Percentiles rank a stretch among this genome's conserved stretches.
These are phyloP conservation scores for Anas bernieri DNA, from an alignment of 2,797 vertebrate species.

Conservation along the genomic window DNA sequence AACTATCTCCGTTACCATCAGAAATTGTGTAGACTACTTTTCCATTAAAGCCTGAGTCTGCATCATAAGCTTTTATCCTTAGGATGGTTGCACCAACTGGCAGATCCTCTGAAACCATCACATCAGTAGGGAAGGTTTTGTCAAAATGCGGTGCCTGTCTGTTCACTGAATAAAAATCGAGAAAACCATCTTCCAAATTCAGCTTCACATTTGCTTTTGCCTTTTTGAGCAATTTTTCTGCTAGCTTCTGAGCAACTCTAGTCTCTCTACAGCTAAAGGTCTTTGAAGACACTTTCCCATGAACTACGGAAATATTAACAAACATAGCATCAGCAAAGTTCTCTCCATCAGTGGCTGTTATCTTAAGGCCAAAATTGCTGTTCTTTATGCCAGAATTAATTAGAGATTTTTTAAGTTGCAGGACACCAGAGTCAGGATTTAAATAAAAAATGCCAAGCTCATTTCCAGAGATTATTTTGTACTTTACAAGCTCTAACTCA, in stretches of 20 bases:
- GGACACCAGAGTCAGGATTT: conserved; percentile 94
- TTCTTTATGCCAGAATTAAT: conserved; percentile 85
- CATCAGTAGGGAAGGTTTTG: conserved; percentile 90
- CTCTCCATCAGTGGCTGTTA: conserved; percentile 96
- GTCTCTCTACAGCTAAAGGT: conserved; percentile 94
- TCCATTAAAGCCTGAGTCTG: conserved; percentile 96
- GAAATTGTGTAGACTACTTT: conserved; percentile 92
- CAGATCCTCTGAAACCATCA: conserved; percentile 90
- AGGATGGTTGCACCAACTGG: conserved; percentile 86
- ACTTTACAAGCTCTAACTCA: conserved; percentile 94
- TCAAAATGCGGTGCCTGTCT: conserved; percentile 94
- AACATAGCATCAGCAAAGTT: conserved; percentile 95
- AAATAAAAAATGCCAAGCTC: conserved; percentile 92
- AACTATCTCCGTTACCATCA: conserved; percentile 92
- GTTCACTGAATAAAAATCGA: conserved; percentile 94
- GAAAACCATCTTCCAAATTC: conserved; percentile 91
- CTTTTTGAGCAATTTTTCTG: conserved; percentile 95
- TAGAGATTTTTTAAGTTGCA: conserved; percentile 88
- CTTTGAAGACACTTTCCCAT: conserved; percentile 88
- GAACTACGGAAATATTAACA: conserved; percentile 92
- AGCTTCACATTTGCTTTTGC: conserved; percentile 90
- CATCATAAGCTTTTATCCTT: conserved; percentile 90
- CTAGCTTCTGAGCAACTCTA: conserved; percentile 92
- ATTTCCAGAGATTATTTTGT: conserved; percentile 96
- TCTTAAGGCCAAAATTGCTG: conserved; percentile 88